These are phyloP conservation scores for Laterallus jamaicensis DNA, from an alignment of 2,113 vertebrate species.

Conservation along the genomic window DNA sequence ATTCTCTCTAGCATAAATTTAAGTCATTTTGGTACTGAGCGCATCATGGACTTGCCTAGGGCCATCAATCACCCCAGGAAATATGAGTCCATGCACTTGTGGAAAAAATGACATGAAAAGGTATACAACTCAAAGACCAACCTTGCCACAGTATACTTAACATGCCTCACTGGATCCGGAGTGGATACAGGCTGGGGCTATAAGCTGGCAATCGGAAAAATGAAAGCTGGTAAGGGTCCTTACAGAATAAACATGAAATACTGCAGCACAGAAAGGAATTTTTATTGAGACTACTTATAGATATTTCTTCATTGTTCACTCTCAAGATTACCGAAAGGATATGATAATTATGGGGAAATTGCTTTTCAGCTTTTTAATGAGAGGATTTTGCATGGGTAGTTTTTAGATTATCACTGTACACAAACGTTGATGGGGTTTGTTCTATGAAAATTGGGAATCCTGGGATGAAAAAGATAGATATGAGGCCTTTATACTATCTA, in stretches of 20 bases:
- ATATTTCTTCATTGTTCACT: neutral
- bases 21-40: neutral
- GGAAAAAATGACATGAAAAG: neutral
- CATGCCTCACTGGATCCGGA: neutral
- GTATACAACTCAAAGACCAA: neutral
- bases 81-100: neutral
- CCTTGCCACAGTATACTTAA: neutral
- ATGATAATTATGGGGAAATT: neutral
- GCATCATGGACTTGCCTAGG: neutral
- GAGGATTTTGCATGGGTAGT: neutral
- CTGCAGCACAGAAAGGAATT: neutral
- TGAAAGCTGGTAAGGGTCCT: neutral
- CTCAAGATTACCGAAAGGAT: neutral
- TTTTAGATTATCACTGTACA: neutral
- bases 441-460: neutral
- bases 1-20: neutral
- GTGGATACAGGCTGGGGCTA: neutral
- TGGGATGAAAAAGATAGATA: neutral
- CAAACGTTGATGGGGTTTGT: neutral
- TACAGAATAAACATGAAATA: neutral
- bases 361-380: neutral
- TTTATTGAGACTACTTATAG: neutral
- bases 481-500: neutral
- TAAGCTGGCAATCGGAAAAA: neutral
- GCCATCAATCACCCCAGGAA: neutral